A percentile compares a stretch with the other conserved stretches of the same genome.
Conservation (phyloP, 30 jellyfish, hydroid and myxozoan species). For the Sanderia malayensis region DNA sequence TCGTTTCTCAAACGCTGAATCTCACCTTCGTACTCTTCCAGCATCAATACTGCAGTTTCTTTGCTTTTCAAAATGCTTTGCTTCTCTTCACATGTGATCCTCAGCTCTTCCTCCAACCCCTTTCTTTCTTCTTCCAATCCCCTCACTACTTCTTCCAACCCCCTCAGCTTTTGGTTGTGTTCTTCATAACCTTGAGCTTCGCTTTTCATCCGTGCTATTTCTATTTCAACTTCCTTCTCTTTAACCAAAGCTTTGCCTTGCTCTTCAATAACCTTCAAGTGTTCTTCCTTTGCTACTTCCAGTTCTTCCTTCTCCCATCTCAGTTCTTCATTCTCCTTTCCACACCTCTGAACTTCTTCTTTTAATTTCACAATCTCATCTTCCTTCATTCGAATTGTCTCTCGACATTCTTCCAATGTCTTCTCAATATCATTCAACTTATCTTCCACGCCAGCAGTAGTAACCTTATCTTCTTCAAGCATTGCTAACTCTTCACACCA, state of each 20-base stretch:
- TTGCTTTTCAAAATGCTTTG: no score
- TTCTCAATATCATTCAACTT: background rate
- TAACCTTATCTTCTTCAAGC: background rate
- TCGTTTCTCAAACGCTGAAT: background rate
- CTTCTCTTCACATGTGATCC: no score
- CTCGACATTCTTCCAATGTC: background rate
- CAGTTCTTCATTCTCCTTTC: background rate
- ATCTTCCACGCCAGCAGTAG: background rate
- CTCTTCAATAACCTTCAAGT: background rate
- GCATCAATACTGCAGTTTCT: no score
- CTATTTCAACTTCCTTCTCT: conserved; percentile 16
- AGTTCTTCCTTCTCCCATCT: background rate
- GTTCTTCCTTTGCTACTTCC: background rate
- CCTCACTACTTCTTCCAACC: background rate
- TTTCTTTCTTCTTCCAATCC: background rate
- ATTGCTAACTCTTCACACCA: background rate
- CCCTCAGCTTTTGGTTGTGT: background rate
- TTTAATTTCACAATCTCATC: conserved; percentile 14
- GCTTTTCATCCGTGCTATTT: conserved; percentile 25
- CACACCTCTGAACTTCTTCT: background rate
- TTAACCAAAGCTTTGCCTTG: background rate
- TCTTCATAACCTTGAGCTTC: conserved; percentile 22
- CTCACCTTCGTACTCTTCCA: conserved; percentile 5
- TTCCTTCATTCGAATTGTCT: background rate
- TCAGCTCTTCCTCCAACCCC: conserved; percentile 2